Evolutionary conservation across 2,797 vertebrate species (phyloP).

Genomic region (Lepus oiostolus): DNA sequence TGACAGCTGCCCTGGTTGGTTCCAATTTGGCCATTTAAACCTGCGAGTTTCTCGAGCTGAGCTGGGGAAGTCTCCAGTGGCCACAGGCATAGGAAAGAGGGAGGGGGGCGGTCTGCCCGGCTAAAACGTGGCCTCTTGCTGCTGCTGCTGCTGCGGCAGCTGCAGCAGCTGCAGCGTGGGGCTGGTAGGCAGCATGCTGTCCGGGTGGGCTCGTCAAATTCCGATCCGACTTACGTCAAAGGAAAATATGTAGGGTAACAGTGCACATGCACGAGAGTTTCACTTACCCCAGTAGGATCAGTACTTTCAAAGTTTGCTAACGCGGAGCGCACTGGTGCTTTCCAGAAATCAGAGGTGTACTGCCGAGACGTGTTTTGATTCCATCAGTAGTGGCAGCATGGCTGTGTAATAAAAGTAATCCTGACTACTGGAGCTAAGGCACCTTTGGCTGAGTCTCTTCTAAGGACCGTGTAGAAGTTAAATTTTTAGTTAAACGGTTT

Average conservation of each 20-base stretch:
- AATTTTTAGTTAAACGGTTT: not conserved
- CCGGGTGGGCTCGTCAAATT: constrained; percentile 57
- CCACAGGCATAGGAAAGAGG: constrained; percentile 57
- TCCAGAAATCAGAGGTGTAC: not conserved
- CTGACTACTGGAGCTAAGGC: not conserved
- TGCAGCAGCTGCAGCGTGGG: not conserved
- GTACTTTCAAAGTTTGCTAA: constrained; percentile 59
- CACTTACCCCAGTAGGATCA: not conserved
- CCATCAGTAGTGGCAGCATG: not conserved
- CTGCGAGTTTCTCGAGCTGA: constrained; percentile 61
- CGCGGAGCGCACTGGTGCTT: not conserved
- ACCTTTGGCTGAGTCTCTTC: not conserved
- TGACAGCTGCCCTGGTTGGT: constrained; percentile 80
- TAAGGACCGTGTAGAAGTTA: not conserved
- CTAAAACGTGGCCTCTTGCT: constrained; percentile 53
- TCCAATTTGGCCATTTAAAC: constrained; percentile 65
- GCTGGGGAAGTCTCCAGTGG: constrained; percentile 60
- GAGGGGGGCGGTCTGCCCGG: constrained; percentile 31
- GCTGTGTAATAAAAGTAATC: not conserved
- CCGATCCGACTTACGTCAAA: constrained; percentile 56
- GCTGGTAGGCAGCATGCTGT: constrained; percentile 11
- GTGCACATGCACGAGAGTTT: not conserved
- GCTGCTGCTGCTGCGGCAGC: not conserved
- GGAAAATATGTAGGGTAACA: constrained; percentile 35
- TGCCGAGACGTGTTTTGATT: not conserved